These are phyloP conservation scores for Dolichopus griseipennis DNA, from an alignment of 2,888 invertebrate genomes.

Conservation along the genomic window DNA sequence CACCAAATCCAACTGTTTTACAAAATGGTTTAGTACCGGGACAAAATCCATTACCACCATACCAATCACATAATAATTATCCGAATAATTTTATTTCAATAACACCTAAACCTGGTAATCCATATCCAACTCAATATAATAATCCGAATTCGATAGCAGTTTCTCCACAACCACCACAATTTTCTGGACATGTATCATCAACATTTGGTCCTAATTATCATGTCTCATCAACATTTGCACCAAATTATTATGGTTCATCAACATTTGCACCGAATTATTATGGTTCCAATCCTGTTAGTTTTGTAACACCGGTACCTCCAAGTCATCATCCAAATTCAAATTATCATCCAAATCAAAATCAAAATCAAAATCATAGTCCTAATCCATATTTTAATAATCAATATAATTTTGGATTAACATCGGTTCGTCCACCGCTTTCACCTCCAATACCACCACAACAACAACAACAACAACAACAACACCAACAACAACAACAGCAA, in stretches of 20 bases:
- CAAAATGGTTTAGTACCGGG: not conserved
- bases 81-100: not conserved
- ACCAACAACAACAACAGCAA: too few relatives aligned
- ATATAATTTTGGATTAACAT: not conserved
- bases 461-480: too few relatives aligned
- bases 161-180: not conserved
- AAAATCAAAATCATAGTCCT: too few relatives aligned
- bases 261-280: too few relatives aligned
- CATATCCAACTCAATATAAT: not conserved
- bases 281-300: not conserved
- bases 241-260: too few relatives aligned
- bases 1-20: not conserved
- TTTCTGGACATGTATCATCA: not conserved
- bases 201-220: not conserved
- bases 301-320: not conserved
- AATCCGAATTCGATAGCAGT: not conserved
- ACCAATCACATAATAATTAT: not conserved
- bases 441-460: too few relatives aligned
- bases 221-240: too few relatives aligned
- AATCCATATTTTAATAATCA: not conserved
- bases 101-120: not conserved
- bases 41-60: not conserved
- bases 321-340: not conserved
- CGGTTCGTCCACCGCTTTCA: not conserved
- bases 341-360: not conserved